phyloP scores from a whole-genome alignment of 2,113 vertebrate species.

The Lanius ludovicianus region DNA sequence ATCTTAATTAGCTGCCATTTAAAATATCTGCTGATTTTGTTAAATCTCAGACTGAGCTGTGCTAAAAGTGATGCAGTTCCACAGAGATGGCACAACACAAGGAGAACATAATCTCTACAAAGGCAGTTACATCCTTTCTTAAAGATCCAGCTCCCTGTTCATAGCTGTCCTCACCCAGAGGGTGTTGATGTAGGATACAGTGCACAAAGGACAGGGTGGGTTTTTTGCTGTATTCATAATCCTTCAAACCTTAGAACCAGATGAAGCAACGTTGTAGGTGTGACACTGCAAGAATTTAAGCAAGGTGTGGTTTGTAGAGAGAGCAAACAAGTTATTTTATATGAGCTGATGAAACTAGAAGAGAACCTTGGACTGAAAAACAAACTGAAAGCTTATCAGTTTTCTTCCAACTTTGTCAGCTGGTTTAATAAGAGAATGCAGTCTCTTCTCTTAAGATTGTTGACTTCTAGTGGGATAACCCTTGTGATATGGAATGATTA shows the following conservation, averaged over 20 bases:
- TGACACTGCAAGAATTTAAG: not conserved
- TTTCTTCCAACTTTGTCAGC: not conserved
- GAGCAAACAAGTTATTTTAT: not conserved
- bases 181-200: not conserved
- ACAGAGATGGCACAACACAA: not conserved
- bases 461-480: not conserved
- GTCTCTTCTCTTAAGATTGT: not conserved
- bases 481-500: not conserved
- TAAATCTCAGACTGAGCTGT: not conserved
- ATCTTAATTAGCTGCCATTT: not conserved
- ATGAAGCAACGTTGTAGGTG: not conserved
- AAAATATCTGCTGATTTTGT: not conserved
- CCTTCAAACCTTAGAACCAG: not conserved
- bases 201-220: not conserved
- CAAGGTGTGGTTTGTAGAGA: not conserved
- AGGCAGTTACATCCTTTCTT: not conserved
- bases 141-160: not conserved
- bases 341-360: not conserved
- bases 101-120: not conserved
- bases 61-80: not conserved
- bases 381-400: not conserved
- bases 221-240: not conserved
- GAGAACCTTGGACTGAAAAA: conserved; percentile 7
- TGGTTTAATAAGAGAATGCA: not conserved
- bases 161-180: not conserved